Evolutionary conservation across 2,113 vertebrate genomes (phyloP).

Genomic region (Callopanchax toddi): DNA sequence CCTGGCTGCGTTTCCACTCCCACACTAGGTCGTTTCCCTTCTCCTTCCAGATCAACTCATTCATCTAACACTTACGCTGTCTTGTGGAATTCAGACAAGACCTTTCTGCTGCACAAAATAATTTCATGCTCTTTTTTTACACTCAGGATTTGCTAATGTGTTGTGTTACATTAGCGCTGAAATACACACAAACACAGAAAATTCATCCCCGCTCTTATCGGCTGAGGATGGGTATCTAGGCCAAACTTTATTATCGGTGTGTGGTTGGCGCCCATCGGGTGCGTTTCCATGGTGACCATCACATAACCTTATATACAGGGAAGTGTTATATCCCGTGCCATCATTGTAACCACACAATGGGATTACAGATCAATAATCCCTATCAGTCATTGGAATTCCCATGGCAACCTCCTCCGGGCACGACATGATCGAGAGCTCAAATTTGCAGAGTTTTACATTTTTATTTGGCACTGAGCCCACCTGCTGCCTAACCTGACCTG

Average conservation of each 20-base stretch:
- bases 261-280: slow-evolving; percentile 57
- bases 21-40: slow-evolving; percentile 20
- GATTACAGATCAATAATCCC: slow-evolving; percentile 64
- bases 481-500: slow-evolving; percentile 39
- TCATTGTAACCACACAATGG: slow-evolving; percentile 43
- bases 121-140: slow-evolving; percentile 73
- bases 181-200: slow-evolving; percentile 31
- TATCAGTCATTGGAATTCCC: slow-evolving; percentile 55
- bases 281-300: slow-evolving; percentile 78
- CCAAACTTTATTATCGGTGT: slow-evolving; percentile 73
- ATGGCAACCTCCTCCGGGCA: slow-evolving; percentile 57
- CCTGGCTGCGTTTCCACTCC: slow-evolving; percentile 40
- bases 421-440: slow-evolving; percentile 7
- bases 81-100: slow-evolving; percentile 62
- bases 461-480: slow-evolving; percentile 24
- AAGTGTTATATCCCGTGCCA: slow-evolving; percentile 49
- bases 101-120: slow-evolving; percentile 63
- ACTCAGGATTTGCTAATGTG: slow-evolving; percentile 48
- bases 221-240: slow-evolving; percentile 72
- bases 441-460: slow-evolving; percentile 25
- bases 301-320: slow-evolving; percentile 63
- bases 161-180: slow-evolving; percentile 59
- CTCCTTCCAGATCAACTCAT: slow-evolving; percentile 51
- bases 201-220: slow-evolving; percentile 53
- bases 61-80: slow-evolving; percentile 47